Base-by-base conservation (phyloP, 2,888 invertebrate species). In the Sinopyrophorus schimmeli region DNA sequence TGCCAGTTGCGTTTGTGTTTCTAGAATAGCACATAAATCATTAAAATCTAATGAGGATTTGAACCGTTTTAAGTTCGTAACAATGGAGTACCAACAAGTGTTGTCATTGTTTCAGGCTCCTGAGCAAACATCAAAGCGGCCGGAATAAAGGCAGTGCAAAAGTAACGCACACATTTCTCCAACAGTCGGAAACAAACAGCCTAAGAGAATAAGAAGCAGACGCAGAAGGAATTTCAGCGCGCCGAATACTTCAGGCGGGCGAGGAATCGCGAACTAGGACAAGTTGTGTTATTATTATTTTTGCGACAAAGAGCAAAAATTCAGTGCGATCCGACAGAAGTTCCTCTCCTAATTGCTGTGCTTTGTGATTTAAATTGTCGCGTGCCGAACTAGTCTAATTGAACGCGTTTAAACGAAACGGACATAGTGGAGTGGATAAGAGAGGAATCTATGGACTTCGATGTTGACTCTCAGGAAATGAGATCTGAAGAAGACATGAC, bases 401-500 rank as follows among this genome's bases (percentile, higher is more conserved):
- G n/a, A n/a, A n/a, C n/a, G n/a, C n/a, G n/a, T n/a, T n/a, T n/a
- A n/a, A n/a, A n/a, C n/a, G n/a, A n/a, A n/a, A n/a, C 24, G 44
- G 23, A 41, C 54, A 57, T 50, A 53, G 61, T 59, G 61, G 61
- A 58, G 58, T 60, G 59, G 55, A 53, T 39, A 43, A 47, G 39
- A 41, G 55, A 47, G 38, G 53, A 61, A 57, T 59, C 59, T 44
- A 61, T 61, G 61, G 61, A 61, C 57, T 57, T 61, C 55, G 61
- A 61, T 54, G 57, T 54, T 55, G 59, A 59, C 39, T 56, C 54
- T 47, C 59, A 60, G 41, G 57, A 57, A 55, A 68, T 68, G 67
- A 65, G 64, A 64, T 63, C 67, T 43, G 66, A 66, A 52, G 68
- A 68, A 53, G 68, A 68, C 51, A 64, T 67, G 63, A 57, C 61